Percentiles rank a stretch among this genome's conserved stretches.
Evolutionary conservation across 2,113 vertebrate genomes (phyloP).

Genomic region (Agelaius phoeniceus): DNA sequence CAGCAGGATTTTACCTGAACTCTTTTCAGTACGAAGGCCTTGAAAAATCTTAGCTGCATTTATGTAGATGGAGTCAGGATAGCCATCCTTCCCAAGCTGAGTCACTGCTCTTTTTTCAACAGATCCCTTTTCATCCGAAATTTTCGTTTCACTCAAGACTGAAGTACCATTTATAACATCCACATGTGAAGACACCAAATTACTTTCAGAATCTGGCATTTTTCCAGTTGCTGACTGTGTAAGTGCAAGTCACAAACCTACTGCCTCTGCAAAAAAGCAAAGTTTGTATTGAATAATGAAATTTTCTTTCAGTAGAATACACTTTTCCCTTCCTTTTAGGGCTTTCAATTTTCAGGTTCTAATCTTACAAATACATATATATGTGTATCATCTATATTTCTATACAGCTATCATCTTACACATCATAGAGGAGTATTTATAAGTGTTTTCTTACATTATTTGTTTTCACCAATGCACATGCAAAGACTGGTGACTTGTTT

Average conservation of each 20-base stretch:
- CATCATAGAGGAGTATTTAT: background rate
- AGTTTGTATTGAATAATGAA: background rate
- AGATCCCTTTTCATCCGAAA: background rate
- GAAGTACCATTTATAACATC: background rate
- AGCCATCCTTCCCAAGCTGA: slow-evolving; percentile 57
- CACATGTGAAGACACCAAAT: background rate
- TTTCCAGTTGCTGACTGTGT: background rate
- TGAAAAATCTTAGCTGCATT: slow-evolving; percentile 87
- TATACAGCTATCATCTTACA: background rate
- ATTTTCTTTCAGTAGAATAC: background rate
- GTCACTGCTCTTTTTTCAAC: background rate
- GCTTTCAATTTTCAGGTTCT: background rate
- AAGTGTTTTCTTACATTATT: background rate
- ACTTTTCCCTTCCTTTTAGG: background rate
- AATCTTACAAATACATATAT: background rate
- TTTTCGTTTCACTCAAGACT: background rate
- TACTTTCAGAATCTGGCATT: slow-evolving; percentile 52
- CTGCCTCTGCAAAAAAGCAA: slow-evolving; percentile 52
- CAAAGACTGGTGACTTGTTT: background rate
- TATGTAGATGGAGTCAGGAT: slow-evolving; percentile 79
- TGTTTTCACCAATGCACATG: background rate
- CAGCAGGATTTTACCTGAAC: slow-evolving; percentile 68
- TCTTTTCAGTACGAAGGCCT: slow-evolving; percentile 75
- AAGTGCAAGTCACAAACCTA: background rate
- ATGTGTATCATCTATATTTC: background rate